These are phyloP conservation scores for Probosciger aterrimus DNA, from an alignment of 2,113 vertebrate genomes.

Conservation along the genomic window DNA sequence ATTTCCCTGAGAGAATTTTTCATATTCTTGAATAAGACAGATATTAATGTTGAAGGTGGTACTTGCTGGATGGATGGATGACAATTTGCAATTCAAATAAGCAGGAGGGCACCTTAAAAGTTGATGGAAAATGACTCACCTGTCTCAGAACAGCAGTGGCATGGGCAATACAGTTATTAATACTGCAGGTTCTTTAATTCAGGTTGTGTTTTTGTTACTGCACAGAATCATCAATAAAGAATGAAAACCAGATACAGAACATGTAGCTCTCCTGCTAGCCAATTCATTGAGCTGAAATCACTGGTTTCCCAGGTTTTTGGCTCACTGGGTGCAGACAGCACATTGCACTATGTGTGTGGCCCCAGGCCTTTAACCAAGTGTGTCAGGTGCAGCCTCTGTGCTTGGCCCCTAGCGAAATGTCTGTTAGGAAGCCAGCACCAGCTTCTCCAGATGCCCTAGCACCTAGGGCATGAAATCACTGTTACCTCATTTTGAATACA, in stretches of 20 bases:
- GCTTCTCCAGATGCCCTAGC: neutral
- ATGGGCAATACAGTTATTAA: accelerated
- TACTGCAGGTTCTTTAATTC: neutral
- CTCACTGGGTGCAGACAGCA: neutral
- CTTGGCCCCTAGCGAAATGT: accelerated
- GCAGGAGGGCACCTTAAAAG: neutral
- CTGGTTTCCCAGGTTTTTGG: neutral
- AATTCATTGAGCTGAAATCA: too few species aligned
- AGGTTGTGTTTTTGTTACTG: neutral
- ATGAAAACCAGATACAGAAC: neutral
- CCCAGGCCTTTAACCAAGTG: neutral
- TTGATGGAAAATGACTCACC: neutral
- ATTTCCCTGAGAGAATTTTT: neutral
- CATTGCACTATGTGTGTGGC: neutral
- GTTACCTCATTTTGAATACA: neutral
- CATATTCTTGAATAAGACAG: neutral
- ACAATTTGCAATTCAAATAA: neutral
- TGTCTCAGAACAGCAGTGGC: neutral
- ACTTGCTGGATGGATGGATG: neutral
- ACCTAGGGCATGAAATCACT: neutral
- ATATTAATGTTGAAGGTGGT: neutral
- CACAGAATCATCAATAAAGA: neutral
- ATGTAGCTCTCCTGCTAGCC: neutral
- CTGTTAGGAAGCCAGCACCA: neutral
- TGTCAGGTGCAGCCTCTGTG: neutral